Evolutionary conservation across 92 coral and sea anemone species (phyloP), one percentile per base, ranked within the genome.

Genomic region (Metridium senile): DNA sequence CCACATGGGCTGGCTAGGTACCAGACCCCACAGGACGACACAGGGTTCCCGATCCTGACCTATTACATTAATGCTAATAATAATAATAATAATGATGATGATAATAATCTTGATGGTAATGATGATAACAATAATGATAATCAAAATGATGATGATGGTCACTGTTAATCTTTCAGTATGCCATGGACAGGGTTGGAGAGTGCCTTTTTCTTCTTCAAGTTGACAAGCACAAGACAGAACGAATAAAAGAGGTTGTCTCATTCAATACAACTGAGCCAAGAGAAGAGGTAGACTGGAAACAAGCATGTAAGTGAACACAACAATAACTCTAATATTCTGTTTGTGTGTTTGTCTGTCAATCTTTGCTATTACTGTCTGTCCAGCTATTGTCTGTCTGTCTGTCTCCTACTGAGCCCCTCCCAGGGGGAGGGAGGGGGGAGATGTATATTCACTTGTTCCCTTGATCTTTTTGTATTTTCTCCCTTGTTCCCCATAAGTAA

Each of bases 231-330:
- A 46, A 58, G 27, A 23, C 79, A 34, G 76, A 76, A 34, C 97
- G n/a, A n/a, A n/a, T n/a, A n/a, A n/a, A n/a, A n/a, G n/a, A 88
- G 59, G 85, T 47, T 49, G 72, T 88, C 2, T 63, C 68, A 18
- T 91, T 91, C 61, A 87, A 91, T 74, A 91, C 97, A 19, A 91
- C 90, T 16, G 93, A 88, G 62, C 84, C 89, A 66, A 52, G 85
- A 61, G 46, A 81, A 25, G 70, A 57, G 22, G 69, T 82, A 7
- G 74, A 74, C 74, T 80, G 82, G 80, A 70, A 80, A 77, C 74
- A 82, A 68, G 71, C 35, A 61, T 85, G 84, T 74, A 52, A 63
- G 76, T 71, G 1, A 16, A 32, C n/a, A n/a, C 26, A 7, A 61
- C 61, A 20, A 54, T 21, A 54, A 54, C n/a, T n/a, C n/a, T n/a